Evolutionary conservation across 2,113 vertebrate genomes (phyloP).

Genomic region (Catharus bicknelli): DNA sequence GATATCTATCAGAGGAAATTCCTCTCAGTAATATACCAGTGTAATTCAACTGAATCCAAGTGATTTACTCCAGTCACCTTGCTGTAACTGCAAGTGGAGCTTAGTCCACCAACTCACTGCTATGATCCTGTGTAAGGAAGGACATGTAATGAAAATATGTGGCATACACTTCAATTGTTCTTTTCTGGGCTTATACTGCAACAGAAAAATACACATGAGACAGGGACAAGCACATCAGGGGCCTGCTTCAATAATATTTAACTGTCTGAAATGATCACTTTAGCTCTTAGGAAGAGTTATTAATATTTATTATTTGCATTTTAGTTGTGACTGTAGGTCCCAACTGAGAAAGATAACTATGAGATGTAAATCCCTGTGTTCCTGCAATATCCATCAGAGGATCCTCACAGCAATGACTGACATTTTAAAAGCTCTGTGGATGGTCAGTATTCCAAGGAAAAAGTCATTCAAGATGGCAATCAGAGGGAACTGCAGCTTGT

Average conservation of each 20-base stretch:
- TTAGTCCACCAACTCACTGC: neutral
- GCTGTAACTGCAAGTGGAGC: neutral
- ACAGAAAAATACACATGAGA: neutral
- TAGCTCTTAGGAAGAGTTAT: constrained; percentile 13
- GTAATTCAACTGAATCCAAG: neutral
- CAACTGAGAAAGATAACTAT: neutral
- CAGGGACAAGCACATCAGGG: neutral
- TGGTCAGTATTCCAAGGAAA: neutral
- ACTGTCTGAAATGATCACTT: constrained; percentile 37
- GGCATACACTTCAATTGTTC: neutral
- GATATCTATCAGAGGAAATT: constrained; percentile 52
- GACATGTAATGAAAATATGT: neutral
- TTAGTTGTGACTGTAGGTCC: constrained; percentile 5
- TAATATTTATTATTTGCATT: constrained; percentile 54
- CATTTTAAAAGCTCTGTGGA: neutral
- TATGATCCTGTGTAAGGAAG: neutral
- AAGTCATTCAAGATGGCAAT: neutral
- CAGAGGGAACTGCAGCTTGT: neutral
- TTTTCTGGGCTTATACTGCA: neutral
- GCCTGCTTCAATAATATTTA: neutral
- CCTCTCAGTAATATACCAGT: neutral
- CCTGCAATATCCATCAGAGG: neutral
- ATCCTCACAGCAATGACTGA: neutral
- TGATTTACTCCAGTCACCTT: constrained; percentile 13
- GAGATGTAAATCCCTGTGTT: constrained; percentile 4